A percentile compares a stretch with the other conserved stretches of the same genome.
Conservation (phyloP, 2,797 vertebrate species). For the Spinus olivaceus region DNA sequence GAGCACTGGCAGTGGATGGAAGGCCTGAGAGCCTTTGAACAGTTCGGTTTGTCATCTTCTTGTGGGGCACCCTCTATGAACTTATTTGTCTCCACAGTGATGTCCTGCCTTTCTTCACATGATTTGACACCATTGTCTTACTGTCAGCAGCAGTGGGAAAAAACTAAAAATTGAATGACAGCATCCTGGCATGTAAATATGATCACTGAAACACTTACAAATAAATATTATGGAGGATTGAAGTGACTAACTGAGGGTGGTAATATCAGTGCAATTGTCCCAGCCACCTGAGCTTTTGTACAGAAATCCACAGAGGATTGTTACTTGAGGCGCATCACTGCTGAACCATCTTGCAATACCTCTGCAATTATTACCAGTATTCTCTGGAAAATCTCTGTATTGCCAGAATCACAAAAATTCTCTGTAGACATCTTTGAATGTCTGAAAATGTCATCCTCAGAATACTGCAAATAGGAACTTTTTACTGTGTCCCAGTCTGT, state of each 20-base stretch:
- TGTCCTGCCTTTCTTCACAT: neutral
- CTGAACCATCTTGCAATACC: neutral
- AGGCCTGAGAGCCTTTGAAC: neutral
- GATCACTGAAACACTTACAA: neutral
- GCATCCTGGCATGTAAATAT: neutral
- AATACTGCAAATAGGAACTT: neutral
- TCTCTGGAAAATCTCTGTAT: neutral
- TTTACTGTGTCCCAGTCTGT: neutral
- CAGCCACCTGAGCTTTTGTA: accelerated
- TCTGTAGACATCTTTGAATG: neutral
- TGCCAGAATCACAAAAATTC: neutral
- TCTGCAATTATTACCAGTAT: neutral
- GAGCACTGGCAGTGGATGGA: neutral
- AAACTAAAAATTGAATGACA: neutral
- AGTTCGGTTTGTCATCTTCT: neutral
- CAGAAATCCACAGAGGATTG: neutral
- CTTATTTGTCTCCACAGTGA: neutral
- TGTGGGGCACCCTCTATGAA: neutral
- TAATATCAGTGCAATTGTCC: neutral
- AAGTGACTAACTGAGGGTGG: neutral
- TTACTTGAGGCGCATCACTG: accelerated
- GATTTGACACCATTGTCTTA: neutral
- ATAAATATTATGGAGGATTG: neutral
- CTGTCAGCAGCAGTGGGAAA: neutral
- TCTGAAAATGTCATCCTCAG: neutral